phyloP scores from a whole-genome alignment of 2,888 invertebrate species.

The Pheosia gnoma region DNA sequence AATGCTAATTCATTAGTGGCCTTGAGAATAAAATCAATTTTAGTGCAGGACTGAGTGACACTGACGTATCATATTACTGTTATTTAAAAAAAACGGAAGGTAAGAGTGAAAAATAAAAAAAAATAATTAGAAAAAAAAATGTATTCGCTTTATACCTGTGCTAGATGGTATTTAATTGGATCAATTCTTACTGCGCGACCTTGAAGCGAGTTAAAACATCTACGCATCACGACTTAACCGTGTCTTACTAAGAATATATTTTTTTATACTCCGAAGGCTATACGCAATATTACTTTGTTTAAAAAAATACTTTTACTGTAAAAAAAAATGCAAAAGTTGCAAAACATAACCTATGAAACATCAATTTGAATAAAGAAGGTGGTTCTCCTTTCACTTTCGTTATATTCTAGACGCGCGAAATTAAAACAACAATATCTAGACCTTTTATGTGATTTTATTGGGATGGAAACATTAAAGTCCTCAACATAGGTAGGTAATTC shows the following conservation, averaged over 20 bases:
- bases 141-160: constrained; percentile 15
- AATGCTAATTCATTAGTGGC: constrained; percentile 47
- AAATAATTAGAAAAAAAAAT: constrained; percentile 2
- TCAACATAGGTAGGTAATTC: no score
- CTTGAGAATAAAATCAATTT: constrained; percentile 52
- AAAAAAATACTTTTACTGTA: constrained; percentile 12
- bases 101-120: background rate
- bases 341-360: background rate
- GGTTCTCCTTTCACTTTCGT: background rate
- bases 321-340: background rate
- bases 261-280: background rate
- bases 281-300: constrained; percentile 23
- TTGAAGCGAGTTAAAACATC: constrained; percentile 33
- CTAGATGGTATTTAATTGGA: constrained; percentile 33
- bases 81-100: constrained; percentile 16
- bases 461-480: no score
- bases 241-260: constrained; percentile 5
- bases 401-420: background rate
- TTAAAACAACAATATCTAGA: no score
- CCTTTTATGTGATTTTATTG: no score
- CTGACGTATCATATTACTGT: constrained; percentile 33
- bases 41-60: background rate
- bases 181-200: constrained; percentile 40
- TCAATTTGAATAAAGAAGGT: no score
- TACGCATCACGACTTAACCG: constrained; percentile 33